These are phyloP conservation scores for Gallinago jamesoni DNA, from an alignment of 2,113 vertebrate genomes.

Conservation along the genomic window DNA sequence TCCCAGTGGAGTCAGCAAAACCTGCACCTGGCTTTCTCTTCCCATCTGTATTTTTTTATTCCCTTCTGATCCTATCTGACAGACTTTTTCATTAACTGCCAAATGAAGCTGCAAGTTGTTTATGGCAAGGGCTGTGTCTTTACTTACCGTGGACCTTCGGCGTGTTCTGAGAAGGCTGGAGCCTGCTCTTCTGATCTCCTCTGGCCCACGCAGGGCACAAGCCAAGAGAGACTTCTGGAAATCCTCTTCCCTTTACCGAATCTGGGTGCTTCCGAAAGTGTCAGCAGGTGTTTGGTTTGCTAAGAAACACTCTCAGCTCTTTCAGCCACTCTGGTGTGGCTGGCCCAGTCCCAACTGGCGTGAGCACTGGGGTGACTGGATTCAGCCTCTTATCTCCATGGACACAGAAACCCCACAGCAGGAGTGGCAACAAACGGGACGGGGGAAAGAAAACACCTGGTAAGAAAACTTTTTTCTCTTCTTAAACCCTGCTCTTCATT, in stretches of 20 bases:
- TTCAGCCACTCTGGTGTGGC: background rate
- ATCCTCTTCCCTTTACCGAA: background rate
- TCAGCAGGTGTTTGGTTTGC: background rate
- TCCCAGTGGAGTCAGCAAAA: background rate
- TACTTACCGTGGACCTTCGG: background rate
- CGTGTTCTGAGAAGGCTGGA: background rate
- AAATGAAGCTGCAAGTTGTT: background rate
- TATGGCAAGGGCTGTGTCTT: background rate
- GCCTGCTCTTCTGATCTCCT: background rate
- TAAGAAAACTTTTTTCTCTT: background rate
- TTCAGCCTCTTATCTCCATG: background rate
- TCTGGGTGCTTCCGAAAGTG: background rate
- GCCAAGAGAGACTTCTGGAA: rapidly evolving
- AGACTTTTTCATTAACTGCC: background rate
- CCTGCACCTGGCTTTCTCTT: background rate
- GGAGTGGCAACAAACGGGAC: background rate
- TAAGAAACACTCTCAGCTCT: background rate
- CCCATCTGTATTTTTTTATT: background rate
- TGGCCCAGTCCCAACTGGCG: background rate
- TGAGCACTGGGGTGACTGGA: background rate
- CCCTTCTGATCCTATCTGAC: background rate
- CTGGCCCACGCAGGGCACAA: rapidly evolving
- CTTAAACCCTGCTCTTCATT: background rate
- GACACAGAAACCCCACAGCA: background rate
- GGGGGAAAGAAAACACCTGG: background rate